Conservation (phyloP, 2,797 vertebrate species). For the Orientallactaga sibirica region DNA sequence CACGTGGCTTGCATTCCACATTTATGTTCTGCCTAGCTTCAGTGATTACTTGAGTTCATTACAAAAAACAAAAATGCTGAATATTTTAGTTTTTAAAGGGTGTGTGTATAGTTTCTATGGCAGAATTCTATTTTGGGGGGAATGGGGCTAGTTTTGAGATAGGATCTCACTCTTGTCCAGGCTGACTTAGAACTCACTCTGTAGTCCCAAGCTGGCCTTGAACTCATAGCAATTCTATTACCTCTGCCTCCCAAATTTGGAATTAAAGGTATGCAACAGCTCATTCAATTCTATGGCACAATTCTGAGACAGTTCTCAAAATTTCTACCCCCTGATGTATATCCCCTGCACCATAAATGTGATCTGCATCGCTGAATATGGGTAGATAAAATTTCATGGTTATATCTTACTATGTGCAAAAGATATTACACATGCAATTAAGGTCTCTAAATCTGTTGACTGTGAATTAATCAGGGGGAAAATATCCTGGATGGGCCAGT, state of each 20-base stretch:
- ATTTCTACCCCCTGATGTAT: neutral
- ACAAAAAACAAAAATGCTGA: neutral
- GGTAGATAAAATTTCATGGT: neutral
- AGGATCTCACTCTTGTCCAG: too few species aligned
- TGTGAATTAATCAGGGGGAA: slow-evolving; percentile 17
- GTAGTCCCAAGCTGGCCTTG: too few species aligned
- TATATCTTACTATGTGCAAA: neutral
- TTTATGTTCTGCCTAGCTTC: neutral
- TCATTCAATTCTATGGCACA: neutral
- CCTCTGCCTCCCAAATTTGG: too few species aligned
- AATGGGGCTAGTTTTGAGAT: too few species aligned
- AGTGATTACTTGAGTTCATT: neutral
- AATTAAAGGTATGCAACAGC: too few species aligned
- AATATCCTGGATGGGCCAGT: neutral
- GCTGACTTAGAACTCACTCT: too few species aligned
- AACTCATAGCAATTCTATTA: too few species aligned
- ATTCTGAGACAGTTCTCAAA: neutral
- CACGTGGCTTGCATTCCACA: neutral
- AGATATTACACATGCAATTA: neutral
- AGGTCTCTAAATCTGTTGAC: neutral
- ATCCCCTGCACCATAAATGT: neutral
- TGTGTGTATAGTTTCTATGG: neutral
- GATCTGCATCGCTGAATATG: neutral
- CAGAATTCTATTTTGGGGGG: slow-evolving; percentile 11
- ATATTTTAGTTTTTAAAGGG: neutral